Evolutionary conservation across 2,797 vertebrate genomes (phyloP).

Genomic region (Typhlichthys subterraneus): DNA sequence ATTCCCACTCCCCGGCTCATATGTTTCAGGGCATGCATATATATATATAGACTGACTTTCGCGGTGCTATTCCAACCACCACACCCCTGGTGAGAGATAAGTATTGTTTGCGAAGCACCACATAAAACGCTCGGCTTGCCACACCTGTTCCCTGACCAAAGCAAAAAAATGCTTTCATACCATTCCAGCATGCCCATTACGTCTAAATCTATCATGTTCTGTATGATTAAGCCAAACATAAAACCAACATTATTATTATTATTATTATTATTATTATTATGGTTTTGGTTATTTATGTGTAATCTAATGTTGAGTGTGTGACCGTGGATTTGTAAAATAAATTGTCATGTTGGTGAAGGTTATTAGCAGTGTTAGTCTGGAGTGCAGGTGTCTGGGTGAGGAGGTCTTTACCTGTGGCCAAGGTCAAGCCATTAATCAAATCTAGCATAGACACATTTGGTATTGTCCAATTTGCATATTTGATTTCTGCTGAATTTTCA

Average conservation of each 20-base stretch:
- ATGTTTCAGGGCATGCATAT: conserved; percentile 55
- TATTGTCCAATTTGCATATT: conserved; percentile 60
- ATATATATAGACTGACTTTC: conserved; percentile 44
- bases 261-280: no score
- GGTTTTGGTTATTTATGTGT: no score
- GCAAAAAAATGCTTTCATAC: conserved; percentile 49
- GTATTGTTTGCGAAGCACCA: conserved; percentile 73
- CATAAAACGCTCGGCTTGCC: conserved; percentile 74
- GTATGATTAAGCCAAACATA: conserved; percentile 8
- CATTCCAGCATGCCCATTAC: conserved; percentile 35
- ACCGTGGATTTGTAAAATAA: no score
- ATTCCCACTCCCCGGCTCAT: conserved; percentile 42
- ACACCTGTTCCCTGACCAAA: conserved; percentile 74
- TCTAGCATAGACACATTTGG: conserved; percentile 24
- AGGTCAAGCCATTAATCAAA: conserved; percentile 69
- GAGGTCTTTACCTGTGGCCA: conserved; percentile 31
- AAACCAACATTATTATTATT: conserved; percentile 48
- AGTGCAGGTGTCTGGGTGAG: conserved; percentile 27
- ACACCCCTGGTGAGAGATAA: conserved; percentile 72
- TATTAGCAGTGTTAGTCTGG: conserved; percentile 20
- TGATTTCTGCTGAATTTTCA: conserved; percentile 37
- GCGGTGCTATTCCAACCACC: conserved; percentile 50
- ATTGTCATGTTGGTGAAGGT: no score
- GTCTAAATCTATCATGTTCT: neutral
- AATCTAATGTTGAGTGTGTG: no score